Conservation (phyloP, 2,797 vertebrate genomes). For the Gorsachius magnificus region DNA sequence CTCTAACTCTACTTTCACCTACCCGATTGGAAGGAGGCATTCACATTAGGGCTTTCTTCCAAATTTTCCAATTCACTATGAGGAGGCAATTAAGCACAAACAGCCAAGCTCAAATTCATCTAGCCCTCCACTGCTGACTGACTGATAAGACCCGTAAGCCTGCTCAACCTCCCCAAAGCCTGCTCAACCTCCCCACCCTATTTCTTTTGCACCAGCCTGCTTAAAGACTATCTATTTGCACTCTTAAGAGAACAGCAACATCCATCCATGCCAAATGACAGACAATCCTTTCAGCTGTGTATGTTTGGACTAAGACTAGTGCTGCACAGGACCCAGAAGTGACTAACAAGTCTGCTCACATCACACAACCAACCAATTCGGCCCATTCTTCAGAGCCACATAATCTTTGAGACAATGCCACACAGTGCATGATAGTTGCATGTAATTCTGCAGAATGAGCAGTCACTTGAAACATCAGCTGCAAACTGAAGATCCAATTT, state of each 20-base stretch:
- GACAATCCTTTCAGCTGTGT: not conserved
- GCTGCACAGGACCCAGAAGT: not conserved
- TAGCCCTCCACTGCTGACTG: not conserved
- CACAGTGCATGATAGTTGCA: fast-evolving
- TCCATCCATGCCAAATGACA: not conserved
- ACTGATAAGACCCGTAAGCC: not conserved
- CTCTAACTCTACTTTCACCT: not conserved
- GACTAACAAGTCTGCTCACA: not conserved
- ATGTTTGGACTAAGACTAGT: not conserved
- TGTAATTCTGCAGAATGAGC: not conserved
- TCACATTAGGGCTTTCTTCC: not conserved
- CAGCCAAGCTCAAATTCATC: not conserved
- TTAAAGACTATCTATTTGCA: not conserved
- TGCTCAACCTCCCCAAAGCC: not conserved
- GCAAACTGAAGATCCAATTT: not conserved
- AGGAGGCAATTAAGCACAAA: not conserved
- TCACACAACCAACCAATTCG: not conserved
- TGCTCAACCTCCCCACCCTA: not conserved
- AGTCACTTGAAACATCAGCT: not conserved
- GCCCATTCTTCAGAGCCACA: not conserved
- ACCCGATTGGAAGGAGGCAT: not conserved
- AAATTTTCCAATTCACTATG: not conserved
- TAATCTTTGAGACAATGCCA: not conserved
- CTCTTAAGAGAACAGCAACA: not conserved
- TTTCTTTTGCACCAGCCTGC: not conserved